Evolutionary conservation across 2,797 vertebrate species (phyloP), one percentile per base, ranked within the genome.

Genomic region (Discoglossus pictus): DNA sequence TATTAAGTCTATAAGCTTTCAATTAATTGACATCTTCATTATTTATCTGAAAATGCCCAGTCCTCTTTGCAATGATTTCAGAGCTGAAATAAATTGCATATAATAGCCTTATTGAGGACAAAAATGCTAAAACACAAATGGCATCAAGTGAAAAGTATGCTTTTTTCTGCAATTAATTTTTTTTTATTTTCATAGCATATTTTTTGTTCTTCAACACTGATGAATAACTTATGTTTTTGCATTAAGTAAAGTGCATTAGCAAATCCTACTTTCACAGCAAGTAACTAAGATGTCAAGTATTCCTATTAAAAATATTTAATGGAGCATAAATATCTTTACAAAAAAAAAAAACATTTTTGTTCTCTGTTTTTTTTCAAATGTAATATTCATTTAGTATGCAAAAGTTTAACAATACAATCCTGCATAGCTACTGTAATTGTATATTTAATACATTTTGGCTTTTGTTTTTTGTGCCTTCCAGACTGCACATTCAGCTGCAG

Each of bases 11-110:
- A 52, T 58, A 59, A 71, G 68, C 53, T 53, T 58, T 64, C 61
- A 71, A 71, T 71, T 71, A 58, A 64, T 59, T 64, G 42, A 71
- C 61, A 64, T 64, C 46, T 50, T 71, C 65, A 59, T 65, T 65
- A 71, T 65, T 51, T 52, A 60, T 50, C 31, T 18, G 38, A 47
- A 34, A 56, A 40, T 42, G 36, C 11, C 52, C 60, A 43, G 34
- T 27, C 34, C 21, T 35, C 36, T 59, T 43, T 43, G 51, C 40
- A 20, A 24, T 16, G 36, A 44, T 27, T 55, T 61, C 23, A 39
- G 42, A 58, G 53, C 17, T 38, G 20, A 71, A 64, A 65, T 50
- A 59, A 44, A 65, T 64, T 59, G 46, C 38, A 44, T 18, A 25
- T 61, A 58, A 44, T 58, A 35, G 64, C 9, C 59, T 51, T 21